Evolutionary conservation across 1,140 invertebrate species (phyloP), one percentile per base, ranked within the genome.

Genomic region (Daktulosphaira vitifoliae): DNA sequence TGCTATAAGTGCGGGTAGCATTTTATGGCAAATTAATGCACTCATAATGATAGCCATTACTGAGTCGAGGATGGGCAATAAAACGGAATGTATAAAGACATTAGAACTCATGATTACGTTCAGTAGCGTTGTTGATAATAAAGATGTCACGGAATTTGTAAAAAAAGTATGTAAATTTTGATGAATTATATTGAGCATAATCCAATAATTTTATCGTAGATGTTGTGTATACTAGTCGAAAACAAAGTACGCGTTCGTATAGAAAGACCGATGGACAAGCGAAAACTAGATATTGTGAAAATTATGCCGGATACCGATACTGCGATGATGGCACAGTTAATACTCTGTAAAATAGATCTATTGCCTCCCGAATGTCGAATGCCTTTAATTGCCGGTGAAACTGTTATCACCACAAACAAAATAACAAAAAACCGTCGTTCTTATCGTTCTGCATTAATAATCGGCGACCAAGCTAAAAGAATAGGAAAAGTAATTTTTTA

Each of bases 1-100:
- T 15, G 26, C 52, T 22, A 7, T 26, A 15, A 2, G 6, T 13
- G 4, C 38, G 18, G 33, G 33, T 3, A 54, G 52, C 22, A 54
- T 54, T 4, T 26, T 29, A 4, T 54, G 52, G 52, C 33, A 39
- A 54, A 13, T 39, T 1, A 54, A 54, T 22, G 52, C 52, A 2
- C 2, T 54, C 1, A 54, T 54, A 18, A 38, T 54, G 33, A 9
- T 18, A 5, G 20, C 22, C 3, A 22, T 54, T 11, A 20, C 52
- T 0, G 52, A 54, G 52, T 54, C 52, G 8, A 54, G 37, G 37
- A n/a, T 39, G n/a, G 33, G 33, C 33, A 39, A 54, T 33, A 13
- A 8, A 16, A 6, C 18, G 11, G 18, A 38, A 1, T 54, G 52
- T 23, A 22, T 38, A 7, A 22, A 54, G 22, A 54, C 33, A 9